Base-by-base conservation (phyloP, 2,113 vertebrate species). In the Hymenochirus boettgeri region DNA sequence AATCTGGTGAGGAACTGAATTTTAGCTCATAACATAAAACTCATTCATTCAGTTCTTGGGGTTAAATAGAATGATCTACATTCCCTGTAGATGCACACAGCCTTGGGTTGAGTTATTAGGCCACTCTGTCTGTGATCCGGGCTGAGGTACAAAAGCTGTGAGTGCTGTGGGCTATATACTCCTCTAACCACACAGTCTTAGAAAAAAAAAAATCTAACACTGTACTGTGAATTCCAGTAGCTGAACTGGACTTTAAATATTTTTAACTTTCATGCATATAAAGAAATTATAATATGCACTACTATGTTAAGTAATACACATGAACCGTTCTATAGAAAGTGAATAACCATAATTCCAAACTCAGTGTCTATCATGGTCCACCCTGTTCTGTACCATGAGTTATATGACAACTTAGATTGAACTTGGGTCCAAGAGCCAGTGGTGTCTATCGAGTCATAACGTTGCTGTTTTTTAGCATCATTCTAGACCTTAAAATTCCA, bases 251-350 rank as follows among this genome's bases (percentile, higher is more conserved):
- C 37, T 23, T 48, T 21, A 9, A 48, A 48, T 29, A 17, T 29
- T 27, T 45, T 2, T 15, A 29, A 39, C 21, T 21, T 66, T 35
- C 55, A 66, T 51, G 64, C 63, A 65, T 37, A 58, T 45, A 52
- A 50, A 51, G 45, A 66, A 58, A 58, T 11, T 25, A 18, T 7
- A 50, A 15, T n/a, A n/a, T 47, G 18, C 25, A 6, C 35, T 46
- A 47, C n/a, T 17, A 25, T 22, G 2, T 24, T 17, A 7, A 25
- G 37, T 9, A 7, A 57, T 18, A 35, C 33, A 64, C 37, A 66
- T 52, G 58, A 66, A 58, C 57, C 5, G 45, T 58, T 47, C 54
- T 50, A 33, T 66, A 66, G 11, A 66, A 66, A 66, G 22, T 33
- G 54, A 39, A 23, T 8, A 2, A 19, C 6, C 3, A 31, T 25